Conservation (phyloP, 2,888 invertebrate species). For the Steinernema scapterisci region DNA sequence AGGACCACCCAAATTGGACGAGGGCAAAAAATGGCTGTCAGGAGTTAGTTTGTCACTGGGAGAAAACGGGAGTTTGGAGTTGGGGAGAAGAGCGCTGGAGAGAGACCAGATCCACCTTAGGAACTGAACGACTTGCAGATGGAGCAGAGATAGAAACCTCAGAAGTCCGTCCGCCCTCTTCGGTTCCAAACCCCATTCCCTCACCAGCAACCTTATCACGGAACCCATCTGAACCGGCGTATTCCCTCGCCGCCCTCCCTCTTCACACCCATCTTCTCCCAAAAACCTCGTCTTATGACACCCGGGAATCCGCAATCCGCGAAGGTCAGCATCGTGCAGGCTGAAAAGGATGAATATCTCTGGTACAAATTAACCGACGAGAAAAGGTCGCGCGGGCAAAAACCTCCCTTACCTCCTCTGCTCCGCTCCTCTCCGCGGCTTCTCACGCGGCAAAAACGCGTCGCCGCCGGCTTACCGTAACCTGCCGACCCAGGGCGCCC, state of each 20-base stretch:
- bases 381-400: constrained; percentile 13
- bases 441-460: constrained; percentile 27
- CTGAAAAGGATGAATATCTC: not conserved
- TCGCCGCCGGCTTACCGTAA: constrained; percentile 27
- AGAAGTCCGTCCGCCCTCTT: no score
- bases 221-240: no score
- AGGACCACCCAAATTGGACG: constrained; percentile 28
- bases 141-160: no score
- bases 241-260: no score
- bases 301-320: not conserved
- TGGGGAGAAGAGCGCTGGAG: no score
- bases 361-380: constrained; percentile 23
- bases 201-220: no score
- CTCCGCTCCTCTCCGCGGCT: not conserved
- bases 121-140: no score
- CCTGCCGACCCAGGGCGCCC: not conserved
- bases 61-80: no score
- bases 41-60: constrained; percentile 4
- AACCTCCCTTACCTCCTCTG: constrained; percentile 16
- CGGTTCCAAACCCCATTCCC: no score
- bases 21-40: constrained; percentile 21
- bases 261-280: no score
- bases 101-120: no score
- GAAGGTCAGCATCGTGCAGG: not conserved
- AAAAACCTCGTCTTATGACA: no score